Percentiles rank a stretch among this genome's conserved stretches.
These are phyloP conservation scores for Eutrigla gurnardus DNA, from an alignment of 2,797 vertebrate genomes.

Conservation along the genomic window DNA sequence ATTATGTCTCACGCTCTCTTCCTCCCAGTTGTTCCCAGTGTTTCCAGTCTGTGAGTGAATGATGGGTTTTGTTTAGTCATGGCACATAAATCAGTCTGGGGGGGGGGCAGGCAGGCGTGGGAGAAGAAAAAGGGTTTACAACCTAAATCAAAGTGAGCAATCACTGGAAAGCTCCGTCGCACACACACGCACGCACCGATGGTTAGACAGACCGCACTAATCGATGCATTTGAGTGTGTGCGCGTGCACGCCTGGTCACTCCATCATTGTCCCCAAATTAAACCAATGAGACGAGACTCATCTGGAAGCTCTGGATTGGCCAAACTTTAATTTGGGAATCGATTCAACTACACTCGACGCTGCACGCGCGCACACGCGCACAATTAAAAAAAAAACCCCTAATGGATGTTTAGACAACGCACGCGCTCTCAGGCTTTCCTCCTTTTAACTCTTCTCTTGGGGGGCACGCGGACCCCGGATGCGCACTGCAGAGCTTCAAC, in stretches of 20 bases:
- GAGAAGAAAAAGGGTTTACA: constrained; percentile 30
- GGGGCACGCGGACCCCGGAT: neutral
- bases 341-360: constrained; percentile 23
- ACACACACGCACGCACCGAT: neutral
- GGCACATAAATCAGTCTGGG: constrained; percentile 52
- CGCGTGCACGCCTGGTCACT: constrained; percentile 13
- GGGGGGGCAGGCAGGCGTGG: constrained; percentile 38
- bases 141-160: constrained; percentile 44
- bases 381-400: constrained; percentile 17
- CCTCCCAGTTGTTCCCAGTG: constrained; percentile 32
- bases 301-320: constrained; percentile 27
- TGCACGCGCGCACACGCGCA: constrained; percentile 7
- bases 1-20: constrained; percentile 8
- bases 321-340: constrained; percentile 62
- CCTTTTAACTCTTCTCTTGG: neutral
- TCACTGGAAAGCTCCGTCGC: constrained; percentile 16
- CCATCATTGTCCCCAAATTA: constrained; percentile 48
- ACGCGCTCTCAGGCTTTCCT: neutral
- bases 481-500: neutral
- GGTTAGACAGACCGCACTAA: constrained; percentile 53
- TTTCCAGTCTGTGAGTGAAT: constrained; percentile 24
- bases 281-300: constrained; percentile 54
- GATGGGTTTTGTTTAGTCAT: constrained; percentile 52
- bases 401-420: constrained; percentile 16
- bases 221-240: constrained; percentile 36